Evolutionary conservation across 2,888 invertebrate species (phyloP).

Genomic region (Aspidiotus destructor): DNA sequence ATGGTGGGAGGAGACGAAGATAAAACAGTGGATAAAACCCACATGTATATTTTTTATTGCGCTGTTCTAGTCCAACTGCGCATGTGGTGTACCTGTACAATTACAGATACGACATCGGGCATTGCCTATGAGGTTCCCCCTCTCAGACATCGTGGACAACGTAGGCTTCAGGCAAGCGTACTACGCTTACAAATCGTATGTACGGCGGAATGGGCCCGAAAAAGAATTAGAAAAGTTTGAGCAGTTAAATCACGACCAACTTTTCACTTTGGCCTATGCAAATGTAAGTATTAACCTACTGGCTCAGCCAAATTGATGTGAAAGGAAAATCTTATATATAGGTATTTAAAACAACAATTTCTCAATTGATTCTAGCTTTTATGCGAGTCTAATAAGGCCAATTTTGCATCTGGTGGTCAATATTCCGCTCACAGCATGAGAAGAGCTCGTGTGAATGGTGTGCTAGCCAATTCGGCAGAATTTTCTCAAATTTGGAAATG

Average conservation of each 20-base stretch:
- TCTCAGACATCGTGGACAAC: not conserved
- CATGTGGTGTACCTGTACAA: too few relatives aligned
- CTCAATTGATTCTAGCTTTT: too few relatives aligned
- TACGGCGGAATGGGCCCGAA: not conserved
- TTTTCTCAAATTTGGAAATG: slow-evolving; percentile 25
- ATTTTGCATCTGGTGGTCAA: too few relatives aligned
- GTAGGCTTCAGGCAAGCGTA: not conserved
- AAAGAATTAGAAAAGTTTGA: not conserved
- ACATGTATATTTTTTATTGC: too few relatives aligned
- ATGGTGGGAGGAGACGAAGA: too few relatives aligned
- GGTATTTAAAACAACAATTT: too few relatives aligned
- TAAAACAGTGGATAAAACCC: too few relatives aligned
- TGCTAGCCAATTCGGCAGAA: slow-evolving; percentile 18
- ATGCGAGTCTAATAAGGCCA: too few relatives aligned
- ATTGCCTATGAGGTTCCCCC: too few relatives aligned
- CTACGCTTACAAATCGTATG: not conserved
- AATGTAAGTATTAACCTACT: not conserved
- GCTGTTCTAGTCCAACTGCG: too few relatives aligned
- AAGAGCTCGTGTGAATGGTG: slow-evolving; percentile 13
- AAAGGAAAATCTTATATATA: not conserved
- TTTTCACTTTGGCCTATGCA: slow-evolving; percentile 3
- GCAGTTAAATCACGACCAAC: slow-evolving; percentile 1
- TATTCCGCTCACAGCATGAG: not conserved
- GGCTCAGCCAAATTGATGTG: not conserved
- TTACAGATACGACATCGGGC: too few relatives aligned